A percentile compares a stretch with the other conserved stretches of the same genome.
These are phyloP conservation scores for Catamblyrhynchus diadema DNA, from an alignment of 2,797 vertebrate species.

Conservation along the genomic window DNA sequence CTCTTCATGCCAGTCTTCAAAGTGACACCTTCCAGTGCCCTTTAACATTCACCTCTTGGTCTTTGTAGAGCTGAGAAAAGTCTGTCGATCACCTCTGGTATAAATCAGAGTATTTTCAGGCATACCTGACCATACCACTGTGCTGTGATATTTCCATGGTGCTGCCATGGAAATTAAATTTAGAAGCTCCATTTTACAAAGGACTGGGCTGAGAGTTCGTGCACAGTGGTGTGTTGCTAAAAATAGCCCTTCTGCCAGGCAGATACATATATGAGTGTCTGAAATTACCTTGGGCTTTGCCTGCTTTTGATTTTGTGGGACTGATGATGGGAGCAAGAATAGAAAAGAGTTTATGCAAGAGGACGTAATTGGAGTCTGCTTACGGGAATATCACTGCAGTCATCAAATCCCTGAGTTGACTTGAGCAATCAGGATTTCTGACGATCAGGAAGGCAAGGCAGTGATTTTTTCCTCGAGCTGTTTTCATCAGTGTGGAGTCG, in stretches of 20 bases:
- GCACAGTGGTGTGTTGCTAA: neutral
- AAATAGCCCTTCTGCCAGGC: neutral
- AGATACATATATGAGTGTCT: neutral
- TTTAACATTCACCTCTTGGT: neutral
- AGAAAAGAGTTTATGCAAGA: neutral
- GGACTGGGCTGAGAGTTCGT: neutral
- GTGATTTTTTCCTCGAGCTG: neutral
- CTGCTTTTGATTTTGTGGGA: neutral
- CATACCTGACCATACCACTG: accelerated
- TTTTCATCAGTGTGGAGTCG: neutral
- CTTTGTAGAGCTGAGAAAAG: neutral
- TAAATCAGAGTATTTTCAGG: neutral
- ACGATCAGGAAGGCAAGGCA: neutral
- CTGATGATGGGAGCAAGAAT: neutral
- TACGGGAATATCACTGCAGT: neutral
- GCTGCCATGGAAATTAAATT: conserved; percentile 39
- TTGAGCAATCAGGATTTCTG: neutral
- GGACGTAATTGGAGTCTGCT: neutral
- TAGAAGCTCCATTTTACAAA: conserved; percentile 11
- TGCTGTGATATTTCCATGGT: neutral
- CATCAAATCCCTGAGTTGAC: conserved; percentile 21
- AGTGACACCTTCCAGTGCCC: neutral
- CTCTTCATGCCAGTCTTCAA: neutral
- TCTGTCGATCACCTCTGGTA: accelerated
- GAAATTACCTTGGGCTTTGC: conserved; percentile 11